Evolutionary conservation across 2,113 vertebrate genomes (phyloP).

Genomic region (Microtus richardsoni): DNA sequence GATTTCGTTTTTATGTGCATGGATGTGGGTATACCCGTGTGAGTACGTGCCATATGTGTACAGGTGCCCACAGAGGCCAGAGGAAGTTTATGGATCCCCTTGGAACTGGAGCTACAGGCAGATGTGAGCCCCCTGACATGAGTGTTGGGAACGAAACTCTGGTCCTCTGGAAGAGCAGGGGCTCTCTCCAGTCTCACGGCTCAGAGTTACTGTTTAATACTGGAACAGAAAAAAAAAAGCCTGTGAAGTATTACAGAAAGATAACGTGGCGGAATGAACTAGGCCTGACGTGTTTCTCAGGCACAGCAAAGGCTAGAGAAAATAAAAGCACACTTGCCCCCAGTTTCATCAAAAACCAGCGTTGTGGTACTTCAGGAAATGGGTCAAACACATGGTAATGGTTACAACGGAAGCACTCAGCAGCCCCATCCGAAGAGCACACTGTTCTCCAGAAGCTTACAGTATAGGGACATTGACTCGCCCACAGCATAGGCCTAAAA

Average conservation of each 20-base stretch:
- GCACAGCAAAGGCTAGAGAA: slow-evolving; percentile 22
- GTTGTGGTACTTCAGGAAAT: neutral
- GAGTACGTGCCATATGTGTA: neutral
- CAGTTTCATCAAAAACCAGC: slow-evolving; percentile 22
- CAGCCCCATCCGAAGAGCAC: neutral
- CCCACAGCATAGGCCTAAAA: neutral
- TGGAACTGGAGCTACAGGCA: neutral
- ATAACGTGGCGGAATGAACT: neutral
- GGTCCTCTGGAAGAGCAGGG: neutral
- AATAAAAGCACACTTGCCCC: neutral
- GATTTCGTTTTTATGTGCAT: neutral
- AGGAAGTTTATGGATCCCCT: neutral
- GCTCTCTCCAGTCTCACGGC: neutral
- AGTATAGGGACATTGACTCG: neutral
- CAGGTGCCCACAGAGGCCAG: neutral
- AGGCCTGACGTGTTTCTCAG: slow-evolving; percentile 25
- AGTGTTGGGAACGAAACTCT: neutral
- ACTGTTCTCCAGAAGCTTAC: neutral
- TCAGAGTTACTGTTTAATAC: neutral
- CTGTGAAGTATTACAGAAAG: neutral
- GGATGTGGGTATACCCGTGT: neutral
- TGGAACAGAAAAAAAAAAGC: neutral
- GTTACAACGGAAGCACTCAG: neutral
- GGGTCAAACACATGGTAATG: neutral
- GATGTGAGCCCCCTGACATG: too few species aligned